Evolutionary conservation across 2,113 vertebrate species (phyloP), one percentile per base, ranked within the genome.

Genomic region (Hyla sarda): DNA sequence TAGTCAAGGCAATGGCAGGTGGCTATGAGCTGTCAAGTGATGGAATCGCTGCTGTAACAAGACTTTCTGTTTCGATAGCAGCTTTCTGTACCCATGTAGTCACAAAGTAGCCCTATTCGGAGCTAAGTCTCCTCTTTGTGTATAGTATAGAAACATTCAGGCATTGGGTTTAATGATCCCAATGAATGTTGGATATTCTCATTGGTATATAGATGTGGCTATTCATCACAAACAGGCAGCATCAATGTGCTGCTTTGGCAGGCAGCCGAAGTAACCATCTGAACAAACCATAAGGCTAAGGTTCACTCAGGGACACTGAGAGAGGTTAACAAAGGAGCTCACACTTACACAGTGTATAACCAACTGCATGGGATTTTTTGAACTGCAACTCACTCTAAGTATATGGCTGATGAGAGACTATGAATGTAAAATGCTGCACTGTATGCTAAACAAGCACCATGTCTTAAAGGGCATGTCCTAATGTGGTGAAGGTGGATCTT

Each of bases 261-360:
- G 34, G 21, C 19, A 41, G 34, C 65, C 34, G 19, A 71, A 41
- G 34, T 41, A 71, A 71, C 67, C 67, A 71, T 71, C 34, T 71
- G 67, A 71, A 71, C 19, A 41, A 71, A 71, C 67, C 67, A 71
- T 71, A 41, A 71, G 67, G 17, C 67, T 71, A 71, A 71, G 34
- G 67, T 71, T 71, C 67, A 71, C 10, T 28, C 67, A 41, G 67
- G 67, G 34, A 71, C 19, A 41, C 19, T 23, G 30, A 30, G 16
- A 23, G 32, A 71, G 19, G 17, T 21, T 41, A 41, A 9, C 32
- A 32, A 4, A 69, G 19, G 19, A 71, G 32, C 34, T 71, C 1
- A 37, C 19, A 37, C 10, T 21, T 21, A 2, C 19, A 10, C 32
- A 71, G 34, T 37, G 19, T 28, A 69, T 30, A n/a, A n/a, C 56